Evolutionary conservation across 2,797 vertebrate species (phyloP), one percentile per base, ranked within the genome.

Genomic region (Prunella strophiata): DNA sequence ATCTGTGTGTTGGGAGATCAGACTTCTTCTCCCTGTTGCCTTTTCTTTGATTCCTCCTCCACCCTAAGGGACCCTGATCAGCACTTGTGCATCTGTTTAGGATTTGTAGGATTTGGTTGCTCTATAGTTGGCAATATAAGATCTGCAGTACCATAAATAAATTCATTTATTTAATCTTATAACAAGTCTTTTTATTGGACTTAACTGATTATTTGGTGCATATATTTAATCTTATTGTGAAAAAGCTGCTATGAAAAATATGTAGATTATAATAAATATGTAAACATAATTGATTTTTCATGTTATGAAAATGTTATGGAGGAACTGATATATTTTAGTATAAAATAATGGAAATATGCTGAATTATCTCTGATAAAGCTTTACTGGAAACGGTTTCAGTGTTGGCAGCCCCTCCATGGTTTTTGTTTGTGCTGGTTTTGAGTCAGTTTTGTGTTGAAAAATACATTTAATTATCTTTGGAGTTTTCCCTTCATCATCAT

Each of bases 121-220:
- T 97, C 8, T 94, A 63, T 93, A 96, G 96, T 91, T 91, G 95
- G 91, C 97, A 94, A 94, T 97, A 96, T 81, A 93, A 97, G 94
- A 96, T 92, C 95, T 96, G 90, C 97, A 96, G 94, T 96, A 96
- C 95, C 93, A 1, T 96, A 96, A 98, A 98, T 98, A 97, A 98
- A 98, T 96, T 89, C 97, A 95, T 97, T 98, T 98, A 97, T 98
- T 98, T 98, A 98, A 97, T 97, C 97, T 96, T 86, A 89, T 66
- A 93, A 74, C 91, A 93, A 94, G 96, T 95, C 92, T 96, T 98
- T 95, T 91, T 94, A 94, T 95, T 96, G 95, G 94, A 96, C 88
- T 93, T 95, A 89, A 89, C 85, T 88, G 94, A 88, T 96, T 92
- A 86, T 91, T 96, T 96, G 95, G 75, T 96, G 95, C 84, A 77